Base-by-base conservation (phyloP, 37 sponge, comb jelly and placozoan genomes). In the Eunapius fragilis region DNA sequence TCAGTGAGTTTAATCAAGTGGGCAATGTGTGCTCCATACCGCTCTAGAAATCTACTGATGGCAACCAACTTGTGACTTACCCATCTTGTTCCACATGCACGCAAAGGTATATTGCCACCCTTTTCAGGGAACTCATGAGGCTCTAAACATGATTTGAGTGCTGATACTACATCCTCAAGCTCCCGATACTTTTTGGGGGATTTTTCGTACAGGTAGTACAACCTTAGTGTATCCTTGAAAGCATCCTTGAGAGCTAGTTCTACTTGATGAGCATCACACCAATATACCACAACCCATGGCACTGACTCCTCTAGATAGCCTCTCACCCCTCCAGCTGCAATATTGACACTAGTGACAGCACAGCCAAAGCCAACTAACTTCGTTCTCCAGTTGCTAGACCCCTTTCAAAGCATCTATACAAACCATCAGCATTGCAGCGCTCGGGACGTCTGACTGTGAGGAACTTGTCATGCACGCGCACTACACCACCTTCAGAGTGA, bases 161-260 rank as follows among this genome's bases (percentile, higher is more conserved):
- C 71, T 26, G 0, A 36, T 24, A 93, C 9, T 45, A n/a, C n/a
- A n/a, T n/a, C n/a, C n/a, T n/a, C n/a, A n/a, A 45, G 47, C 47
- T 45, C 47, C 47, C 4, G 47, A 45, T 9, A 45, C 47, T 45
- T 45, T 45, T 45, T 24, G n/a, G 88, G 91, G 19, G 85, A 87
- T 34, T 93, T 93, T 36, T 80, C 71, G 50, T 93, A 90, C 31
- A 90, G 3, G 80, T 75, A 90, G 69, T 89, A 87, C 11, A 94
- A 2, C 24, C 78, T 79, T 30, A 85, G 75, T 7, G 88, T 82
- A 2, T 67, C 31, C 27, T 79, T 75, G 14, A 91, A 68, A 75
- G 91, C 85, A 88, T 91, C 91, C 37, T 85, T 90, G 34, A 94
- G n/a, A 25, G 94, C 36, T 37, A 90, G 77, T 82, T 94, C 86